Percentiles rank a stretch among this genome's conserved stretches.
phyloP scores from a whole-genome alignment of 1,140 invertebrate genomes.

The Anagrus nilaparvatae region DNA sequence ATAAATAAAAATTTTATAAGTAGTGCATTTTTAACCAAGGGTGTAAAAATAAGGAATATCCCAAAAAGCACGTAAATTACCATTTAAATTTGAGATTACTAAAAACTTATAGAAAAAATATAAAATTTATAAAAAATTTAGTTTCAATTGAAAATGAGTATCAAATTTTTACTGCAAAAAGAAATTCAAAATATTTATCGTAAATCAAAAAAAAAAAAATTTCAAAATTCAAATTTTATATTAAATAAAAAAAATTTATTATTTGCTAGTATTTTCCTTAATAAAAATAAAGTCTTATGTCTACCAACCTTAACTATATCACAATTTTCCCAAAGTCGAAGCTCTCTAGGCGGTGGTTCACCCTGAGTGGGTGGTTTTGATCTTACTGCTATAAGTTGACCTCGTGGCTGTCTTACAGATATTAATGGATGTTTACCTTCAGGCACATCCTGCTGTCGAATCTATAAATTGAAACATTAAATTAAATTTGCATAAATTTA shows the following conservation, averaged over 20 bases:
- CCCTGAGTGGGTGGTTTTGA: conserved; percentile 33
- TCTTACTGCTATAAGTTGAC: conserved; percentile 70
- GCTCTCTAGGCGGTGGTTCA: conserved; percentile 38
- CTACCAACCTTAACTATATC: conserved; percentile 72
- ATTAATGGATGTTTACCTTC: conserved; percentile 75
- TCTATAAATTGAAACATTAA: conserved; percentile 21
- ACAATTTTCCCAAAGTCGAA: conserved; percentile 66
- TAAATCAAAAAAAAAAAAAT: no score
- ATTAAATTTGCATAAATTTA: conserved; percentile 5
- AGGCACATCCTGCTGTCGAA: conserved; percentile 64
- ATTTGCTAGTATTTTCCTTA: no score
- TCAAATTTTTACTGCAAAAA: no score
- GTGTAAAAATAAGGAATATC: no score
- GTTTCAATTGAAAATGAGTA: no score
- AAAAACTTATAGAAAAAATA: no score
- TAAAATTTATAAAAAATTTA: no score
- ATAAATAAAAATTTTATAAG: no score
- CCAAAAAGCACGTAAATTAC: no score
- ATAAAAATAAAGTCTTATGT: conserved; percentile 19
- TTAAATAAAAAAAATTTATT: conserved; percentile 4
- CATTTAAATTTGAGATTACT: no score
- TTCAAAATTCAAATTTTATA: conserved; percentile 2
- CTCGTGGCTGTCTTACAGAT: conserved; percentile 69
- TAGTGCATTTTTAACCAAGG: no score
- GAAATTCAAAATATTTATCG: no score